Percentiles rank a stretch among this genome's conserved stretches.
Conservation (phyloP, 2,797 vertebrate genomes). For the Danio kyathit region DNA sequence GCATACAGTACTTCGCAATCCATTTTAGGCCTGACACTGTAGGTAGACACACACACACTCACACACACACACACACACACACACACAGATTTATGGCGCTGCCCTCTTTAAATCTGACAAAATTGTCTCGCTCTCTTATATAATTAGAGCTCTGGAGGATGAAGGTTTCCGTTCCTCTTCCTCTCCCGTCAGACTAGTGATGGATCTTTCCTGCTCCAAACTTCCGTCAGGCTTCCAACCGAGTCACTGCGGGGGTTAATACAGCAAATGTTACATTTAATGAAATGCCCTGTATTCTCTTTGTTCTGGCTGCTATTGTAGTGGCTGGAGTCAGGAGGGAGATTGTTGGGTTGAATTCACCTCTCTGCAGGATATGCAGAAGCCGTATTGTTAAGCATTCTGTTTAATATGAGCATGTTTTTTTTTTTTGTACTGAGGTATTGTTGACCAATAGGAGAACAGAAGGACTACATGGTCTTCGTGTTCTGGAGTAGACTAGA, state of each 20-base stretch:
- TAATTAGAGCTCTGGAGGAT: constrained; percentile 62
- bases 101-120: constrained; percentile 62
- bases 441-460: constrained; percentile 17
- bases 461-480: too few relatives aligned
- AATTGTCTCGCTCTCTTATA: constrained; percentile 51
- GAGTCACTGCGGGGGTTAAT: constrained; percentile 52
- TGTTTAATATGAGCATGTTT: constrained; percentile 11
- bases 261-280: constrained; percentile 38
- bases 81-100: constrained; percentile 26
- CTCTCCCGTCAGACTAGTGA: constrained; percentile 41
- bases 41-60: background rate
- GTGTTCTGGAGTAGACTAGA: too few relatives aligned
- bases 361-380: constrained; percentile 29
- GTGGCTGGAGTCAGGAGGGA: constrained; percentile 30
- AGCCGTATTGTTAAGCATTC: constrained; percentile 27
- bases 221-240: constrained; percentile 32
- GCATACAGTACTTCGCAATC: constrained; percentile 14
- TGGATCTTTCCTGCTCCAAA: constrained; percentile 34
- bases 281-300: constrained; percentile 30
- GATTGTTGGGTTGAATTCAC: constrained; percentile 5
- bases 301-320: constrained; percentile 20
- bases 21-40: background rate
- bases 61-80: background rate
- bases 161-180: constrained; percentile 50
- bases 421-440: background rate